Conservation (phyloP, 2,113 vertebrate genomes). For the Spilogale gracilis region DNA sequence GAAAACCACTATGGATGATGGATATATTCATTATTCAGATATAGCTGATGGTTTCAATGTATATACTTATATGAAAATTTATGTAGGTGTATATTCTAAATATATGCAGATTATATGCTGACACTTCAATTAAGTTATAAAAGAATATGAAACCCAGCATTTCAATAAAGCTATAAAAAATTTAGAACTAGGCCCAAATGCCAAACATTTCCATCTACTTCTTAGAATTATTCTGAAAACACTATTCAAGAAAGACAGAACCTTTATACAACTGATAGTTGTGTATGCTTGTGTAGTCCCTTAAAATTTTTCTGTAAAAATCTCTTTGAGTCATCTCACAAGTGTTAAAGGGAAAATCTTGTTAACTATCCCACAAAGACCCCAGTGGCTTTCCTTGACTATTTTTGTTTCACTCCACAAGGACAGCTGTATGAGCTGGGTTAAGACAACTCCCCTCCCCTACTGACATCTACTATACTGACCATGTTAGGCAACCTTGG, state of each 20-base stretch:
- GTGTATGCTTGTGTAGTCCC: not conserved
- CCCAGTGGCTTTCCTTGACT: not conserved
- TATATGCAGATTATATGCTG: not conserved
- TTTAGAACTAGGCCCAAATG: not conserved
- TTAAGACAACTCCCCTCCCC: not conserved
- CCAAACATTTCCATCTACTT: not conserved
- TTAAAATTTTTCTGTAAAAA: not conserved
- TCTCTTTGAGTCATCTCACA: not conserved
- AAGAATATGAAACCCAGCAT: not conserved
- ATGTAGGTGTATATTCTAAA: not conserved
- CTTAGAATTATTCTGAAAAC: not conserved
- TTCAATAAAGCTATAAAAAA: not conserved
- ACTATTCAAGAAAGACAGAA: not conserved
- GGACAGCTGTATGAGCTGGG: not conserved
- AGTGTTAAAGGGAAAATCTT: not conserved
- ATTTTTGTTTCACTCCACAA: not conserved
- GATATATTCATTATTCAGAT: not conserved
- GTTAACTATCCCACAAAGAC: not conserved
- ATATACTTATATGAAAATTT: not conserved
- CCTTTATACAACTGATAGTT: not conserved
- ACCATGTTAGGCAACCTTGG: not conserved
- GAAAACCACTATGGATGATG: not conserved
- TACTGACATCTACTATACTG: too few relatives aligned
- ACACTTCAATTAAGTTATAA: not conserved
- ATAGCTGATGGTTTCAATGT: not conserved